Conservation (phyloP, 2,113 vertebrate species). For the Anguilla japonica region DNA sequence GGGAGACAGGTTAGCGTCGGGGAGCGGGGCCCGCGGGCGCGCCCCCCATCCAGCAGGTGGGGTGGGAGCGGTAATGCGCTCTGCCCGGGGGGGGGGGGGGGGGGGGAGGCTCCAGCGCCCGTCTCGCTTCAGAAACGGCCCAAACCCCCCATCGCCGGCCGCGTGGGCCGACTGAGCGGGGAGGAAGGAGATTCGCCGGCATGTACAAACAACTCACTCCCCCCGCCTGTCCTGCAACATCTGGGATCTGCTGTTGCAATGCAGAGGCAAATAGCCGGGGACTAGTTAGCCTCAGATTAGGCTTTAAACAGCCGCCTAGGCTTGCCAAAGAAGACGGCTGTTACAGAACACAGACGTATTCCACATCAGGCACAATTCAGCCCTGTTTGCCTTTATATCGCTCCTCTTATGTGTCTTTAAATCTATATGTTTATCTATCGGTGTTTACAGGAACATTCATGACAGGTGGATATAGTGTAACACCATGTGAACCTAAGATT, state of each 20-base stretch:
- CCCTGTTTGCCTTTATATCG: no score
- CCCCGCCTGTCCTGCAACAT: constrained; percentile 73
- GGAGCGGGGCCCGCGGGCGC: constrained; percentile 76
- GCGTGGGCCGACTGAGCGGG: constrained; percentile 69
- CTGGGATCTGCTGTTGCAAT: constrained; percentile 75
- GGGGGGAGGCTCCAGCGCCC: constrained; percentile 72
- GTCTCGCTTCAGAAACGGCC: constrained; percentile 70
- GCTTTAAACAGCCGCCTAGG: constrained; percentile 64
- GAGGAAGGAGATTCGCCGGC: constrained; percentile 71
- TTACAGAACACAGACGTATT: not conserved
- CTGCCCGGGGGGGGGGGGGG: constrained; percentile 49
- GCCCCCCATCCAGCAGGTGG: constrained; percentile 93
- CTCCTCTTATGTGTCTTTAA: not conserved
- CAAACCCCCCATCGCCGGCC: constrained; percentile 76
- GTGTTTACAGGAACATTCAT: no score
- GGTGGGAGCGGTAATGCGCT: constrained; percentile 76
- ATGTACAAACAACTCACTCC: constrained; percentile 78
- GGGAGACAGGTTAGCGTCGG: constrained; percentile 88
- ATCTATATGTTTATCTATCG: not conserved
- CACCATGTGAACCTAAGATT: not conserved
- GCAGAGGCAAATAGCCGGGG: constrained; percentile 76
- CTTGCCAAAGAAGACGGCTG: not conserved
- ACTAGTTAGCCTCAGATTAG: constrained; percentile 77
- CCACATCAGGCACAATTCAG: no score
- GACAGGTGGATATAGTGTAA: no score